Base-by-base conservation (phyloP, 2,113 vertebrate species). In the Phalacrocorax aristotelis region DNA sequence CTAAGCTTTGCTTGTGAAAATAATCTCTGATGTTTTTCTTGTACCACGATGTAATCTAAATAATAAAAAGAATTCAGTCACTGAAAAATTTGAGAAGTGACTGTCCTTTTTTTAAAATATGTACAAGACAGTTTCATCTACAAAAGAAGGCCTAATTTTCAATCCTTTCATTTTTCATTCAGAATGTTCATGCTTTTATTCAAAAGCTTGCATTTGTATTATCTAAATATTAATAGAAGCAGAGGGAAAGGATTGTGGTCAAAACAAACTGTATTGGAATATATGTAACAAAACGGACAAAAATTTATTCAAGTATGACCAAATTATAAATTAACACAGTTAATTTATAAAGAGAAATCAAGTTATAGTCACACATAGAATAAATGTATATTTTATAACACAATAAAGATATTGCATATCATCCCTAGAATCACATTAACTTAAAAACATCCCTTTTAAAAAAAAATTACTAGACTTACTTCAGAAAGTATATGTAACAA, bases 41-140 rank as follows among this genome's bases (percentile, higher is more conserved):
- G 95, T 99, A 98, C 98, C 98, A 99, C n/a, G 96, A 97, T 49
- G 97, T 98, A 84, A 98, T 98, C 99, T 99, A 95, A 74, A 88
- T 95, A 75, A 29, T 58, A 91, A 69, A 95, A 93, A 71, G 1
- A 79, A 92, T 27, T 71, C 68, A 36, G 68, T 78, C 83, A 78
- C 36, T 57, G 12, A 79, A 76, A 82, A 87, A 65, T 40, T 58
- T 86, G 36, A 87, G 13, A 94, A 94, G 38, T 22, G 10, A n/a
- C 58, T 74, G 4, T 23, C 32, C 15, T 25, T 64, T 23, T 36
- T 75, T 70, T 0, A n/a, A 83, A 76, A 49, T 29, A 61, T 1
- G 1, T 60, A 64, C 5, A 36, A 64, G 51, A 54, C 1, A 55
- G 9, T 86, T 87, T 77, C 32, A 90, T 44, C 22, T 32, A 88